Percentiles rank a stretch among this genome's conserved stretches.
phyloP scores from a whole-genome alignment of 1,140 invertebrate species.

The Spodoptera frugiperda region DNA sequence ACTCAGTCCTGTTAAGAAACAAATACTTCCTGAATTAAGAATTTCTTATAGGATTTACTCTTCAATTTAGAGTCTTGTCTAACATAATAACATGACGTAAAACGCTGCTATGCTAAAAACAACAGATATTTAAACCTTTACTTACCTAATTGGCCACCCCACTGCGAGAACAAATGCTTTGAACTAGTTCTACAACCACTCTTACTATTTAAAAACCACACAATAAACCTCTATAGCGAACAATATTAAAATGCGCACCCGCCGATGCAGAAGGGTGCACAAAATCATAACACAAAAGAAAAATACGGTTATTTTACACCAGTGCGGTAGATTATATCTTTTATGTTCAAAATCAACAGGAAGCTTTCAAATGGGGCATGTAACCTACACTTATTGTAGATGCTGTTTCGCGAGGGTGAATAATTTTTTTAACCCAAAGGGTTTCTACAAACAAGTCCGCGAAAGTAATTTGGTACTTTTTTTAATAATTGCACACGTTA shows the following conservation, averaged over 20 bases:
- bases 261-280: conserved; percentile 67
- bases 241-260: conserved; percentile 68
- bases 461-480: conserved; percentile 71
- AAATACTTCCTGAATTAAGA: too few relatives aligned
- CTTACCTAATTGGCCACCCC: too few relatives aligned
- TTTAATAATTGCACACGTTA: conserved; percentile 66
- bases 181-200: conserved; percentile 16
- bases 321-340: conserved; percentile 85
- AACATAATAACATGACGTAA: too few relatives aligned
- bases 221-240: conserved; percentile 60
- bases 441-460: conserved; percentile 73
- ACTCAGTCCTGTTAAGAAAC: too few relatives aligned
- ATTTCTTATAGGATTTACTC: too few relatives aligned
- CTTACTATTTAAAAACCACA: conserved; percentile 52
- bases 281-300: conserved; percentile 82
- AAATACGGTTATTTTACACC: conserved; percentile 85
- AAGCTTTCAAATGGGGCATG: conserved; percentile 84
- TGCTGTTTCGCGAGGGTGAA: conserved; percentile 78
- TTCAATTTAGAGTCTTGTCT: too few relatives aligned
- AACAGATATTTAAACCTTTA: too few relatives aligned
- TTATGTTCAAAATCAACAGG: conserved; percentile 85
- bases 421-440: conserved; percentile 81
- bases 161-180: not conserved
- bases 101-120: too few relatives aligned
- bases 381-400: conserved; percentile 85